Percentiles rank a stretch among this genome's conserved stretches.
Conservation (phyloP, 2,113 vertebrate species). For the Philantomba maxwellii region DNA sequence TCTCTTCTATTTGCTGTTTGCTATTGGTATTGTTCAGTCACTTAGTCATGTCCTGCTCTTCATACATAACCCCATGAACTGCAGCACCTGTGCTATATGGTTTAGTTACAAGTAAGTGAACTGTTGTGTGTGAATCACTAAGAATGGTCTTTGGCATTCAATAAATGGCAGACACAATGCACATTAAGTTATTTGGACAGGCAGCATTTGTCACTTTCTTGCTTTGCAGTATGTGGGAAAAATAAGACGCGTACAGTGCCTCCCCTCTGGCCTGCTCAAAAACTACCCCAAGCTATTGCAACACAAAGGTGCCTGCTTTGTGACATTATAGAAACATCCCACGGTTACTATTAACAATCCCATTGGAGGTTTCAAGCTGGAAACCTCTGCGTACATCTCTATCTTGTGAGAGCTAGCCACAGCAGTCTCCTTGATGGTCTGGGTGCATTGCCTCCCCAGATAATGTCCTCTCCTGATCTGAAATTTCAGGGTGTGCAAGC, state of each 20-base stretch:
- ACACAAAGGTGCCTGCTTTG: not conserved
- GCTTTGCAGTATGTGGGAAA: not conserved
- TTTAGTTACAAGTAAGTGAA: not conserved
- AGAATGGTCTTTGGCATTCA: not conserved
- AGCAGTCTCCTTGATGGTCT: not conserved
- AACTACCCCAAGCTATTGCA: not conserved
- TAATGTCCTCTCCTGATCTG: not conserved
- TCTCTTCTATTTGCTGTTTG: not conserved
- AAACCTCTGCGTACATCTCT: not conserved
- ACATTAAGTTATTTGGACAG: not conserved
- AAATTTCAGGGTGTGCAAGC: not conserved
- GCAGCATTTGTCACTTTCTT: not conserved
- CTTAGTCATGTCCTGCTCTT: not conserved
- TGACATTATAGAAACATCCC: not conserved
- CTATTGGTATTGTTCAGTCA: not conserved
- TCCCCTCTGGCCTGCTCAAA: not conserved
- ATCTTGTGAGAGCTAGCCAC: not conserved
- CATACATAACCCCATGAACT: not conserved
- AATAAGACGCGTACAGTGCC: not conserved
- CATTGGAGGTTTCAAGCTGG: not conserved
- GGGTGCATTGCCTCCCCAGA: not conserved
- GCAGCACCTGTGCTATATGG: not conserved
- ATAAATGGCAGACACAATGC: not conserved
- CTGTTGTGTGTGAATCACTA: not conserved
- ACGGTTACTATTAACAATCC: not conserved